phyloP scores from a whole-genome alignment of 2,797 vertebrate genomes.

The Cyclura pinguis region DNA sequence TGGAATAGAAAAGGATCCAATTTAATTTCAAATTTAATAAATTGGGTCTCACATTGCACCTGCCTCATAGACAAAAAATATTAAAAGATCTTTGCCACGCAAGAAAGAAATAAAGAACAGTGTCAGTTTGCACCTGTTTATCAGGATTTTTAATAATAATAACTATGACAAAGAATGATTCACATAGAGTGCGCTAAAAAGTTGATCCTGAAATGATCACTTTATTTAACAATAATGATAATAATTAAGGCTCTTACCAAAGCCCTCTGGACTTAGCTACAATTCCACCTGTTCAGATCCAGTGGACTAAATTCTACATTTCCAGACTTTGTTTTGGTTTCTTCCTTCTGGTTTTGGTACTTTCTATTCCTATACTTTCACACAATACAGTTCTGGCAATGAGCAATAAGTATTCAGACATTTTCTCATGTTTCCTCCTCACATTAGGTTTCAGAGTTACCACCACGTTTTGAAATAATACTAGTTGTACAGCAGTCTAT shows the following conservation, averaged over 20 bases:
- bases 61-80: background rate
- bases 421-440: background rate
- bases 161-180: background rate
- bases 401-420: background rate
- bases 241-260: background rate
- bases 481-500: background rate
- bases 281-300: background rate
- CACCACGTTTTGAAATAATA: slow-evolving; percentile 2
- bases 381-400: background rate
- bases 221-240: background rate
- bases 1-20: slow-evolving; percentile 11
- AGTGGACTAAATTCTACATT: background rate
- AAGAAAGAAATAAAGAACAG: background rate
- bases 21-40: slow-evolving; percentile 42
- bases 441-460: background rate
- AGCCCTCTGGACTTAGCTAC: background rate
- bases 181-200: background rate
- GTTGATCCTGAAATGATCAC: background rate
- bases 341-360: background rate
- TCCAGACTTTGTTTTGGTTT: background rate
- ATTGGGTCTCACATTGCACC: slow-evolving; percentile 34
- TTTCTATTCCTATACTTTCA: background rate
- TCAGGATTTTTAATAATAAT: background rate
- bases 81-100: background rate
- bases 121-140: background rate